Conservation (phyloP, 2,113 vertebrate genomes). For the Gobiocypris rarus region DNA sequence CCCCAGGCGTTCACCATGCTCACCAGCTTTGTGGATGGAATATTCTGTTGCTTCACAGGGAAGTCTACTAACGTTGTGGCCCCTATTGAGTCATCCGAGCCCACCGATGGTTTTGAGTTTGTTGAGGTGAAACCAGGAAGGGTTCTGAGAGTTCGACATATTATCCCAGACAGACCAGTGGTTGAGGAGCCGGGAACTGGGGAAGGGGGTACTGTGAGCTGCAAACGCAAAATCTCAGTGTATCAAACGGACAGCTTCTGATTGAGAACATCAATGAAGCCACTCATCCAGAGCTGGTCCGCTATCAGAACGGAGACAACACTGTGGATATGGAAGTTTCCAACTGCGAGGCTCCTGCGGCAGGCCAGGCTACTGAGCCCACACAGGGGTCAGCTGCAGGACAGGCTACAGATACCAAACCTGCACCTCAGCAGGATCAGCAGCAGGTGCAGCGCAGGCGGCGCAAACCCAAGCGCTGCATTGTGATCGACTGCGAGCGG, state of each 20-base stretch:
- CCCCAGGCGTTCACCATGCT: constrained; percentile 80
- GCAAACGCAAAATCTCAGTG: constrained; percentile 88
- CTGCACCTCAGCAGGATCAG: constrained; percentile 28
- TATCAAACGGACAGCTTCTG: constrained; percentile 89
- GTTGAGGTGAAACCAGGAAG: constrained; percentile 94
- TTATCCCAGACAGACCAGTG: constrained; percentile 67
- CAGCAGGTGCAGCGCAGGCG: constrained; percentile 63
- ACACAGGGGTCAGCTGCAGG: not conserved
- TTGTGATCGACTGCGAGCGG: constrained; percentile 89
- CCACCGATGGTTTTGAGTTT: constrained; percentile 87
- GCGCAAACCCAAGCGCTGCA: constrained; percentile 82
- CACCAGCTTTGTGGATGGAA: constrained; percentile 83
- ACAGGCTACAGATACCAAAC: not conserved
- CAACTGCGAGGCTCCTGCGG: constrained; percentile 58
- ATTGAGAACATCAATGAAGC: constrained; percentile 89
- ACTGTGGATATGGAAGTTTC: constrained; percentile 78
- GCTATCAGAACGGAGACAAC: constrained; percentile 75
- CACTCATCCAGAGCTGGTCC: constrained; percentile 75
- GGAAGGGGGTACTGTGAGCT: constrained; percentile 75
- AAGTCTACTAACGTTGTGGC: constrained; percentile 82
- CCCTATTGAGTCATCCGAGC: constrained; percentile 82
- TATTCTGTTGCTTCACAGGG: constrained; percentile 90
- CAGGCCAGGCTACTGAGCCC: not conserved
- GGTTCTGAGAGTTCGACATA: constrained; percentile 85
- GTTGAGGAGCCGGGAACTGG: constrained; percentile 64